Evolutionary conservation across 2,113 vertebrate species (phyloP).

Genomic region (Isichthys henryi): DNA sequence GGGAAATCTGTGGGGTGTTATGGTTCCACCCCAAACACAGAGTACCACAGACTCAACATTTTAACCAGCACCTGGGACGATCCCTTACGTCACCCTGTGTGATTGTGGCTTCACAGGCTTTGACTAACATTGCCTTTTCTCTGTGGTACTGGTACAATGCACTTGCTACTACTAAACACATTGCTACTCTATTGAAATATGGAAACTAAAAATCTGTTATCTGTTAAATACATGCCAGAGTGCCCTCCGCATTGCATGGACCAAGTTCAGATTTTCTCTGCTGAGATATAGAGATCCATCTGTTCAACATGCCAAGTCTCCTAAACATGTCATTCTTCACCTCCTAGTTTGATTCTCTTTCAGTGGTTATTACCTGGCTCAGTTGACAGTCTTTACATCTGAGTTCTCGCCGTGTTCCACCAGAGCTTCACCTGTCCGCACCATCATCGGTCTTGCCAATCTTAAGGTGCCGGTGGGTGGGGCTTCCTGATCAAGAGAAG

Average conservation of each 20-base stretch:
- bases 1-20: background rate
- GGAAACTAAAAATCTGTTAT: background rate
- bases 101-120: background rate
- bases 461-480: conserved; percentile 15
- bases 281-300: background rate
- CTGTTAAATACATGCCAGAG: conserved; percentile 1
- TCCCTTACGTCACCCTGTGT: background rate
- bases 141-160: background rate
- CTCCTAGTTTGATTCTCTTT: background rate
- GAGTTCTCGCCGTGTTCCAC: background rate
- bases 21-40: background rate
- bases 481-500: background rate
- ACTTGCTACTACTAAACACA: background rate
- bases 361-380: background rate
- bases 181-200: background rate
- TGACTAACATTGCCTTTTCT: background rate
- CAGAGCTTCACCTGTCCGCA: background rate
- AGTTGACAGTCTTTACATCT: background rate
- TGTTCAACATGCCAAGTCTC: background rate
- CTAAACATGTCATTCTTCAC: background rate
- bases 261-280: conserved; percentile 6
- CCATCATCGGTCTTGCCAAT: background rate
- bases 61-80: background rate
- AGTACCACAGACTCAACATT: background rate
- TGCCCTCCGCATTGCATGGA: background rate